Evolutionary conservation across 2,113 vertebrate genomes (phyloP).

Genomic region (Corythornis cristatus): DNA sequence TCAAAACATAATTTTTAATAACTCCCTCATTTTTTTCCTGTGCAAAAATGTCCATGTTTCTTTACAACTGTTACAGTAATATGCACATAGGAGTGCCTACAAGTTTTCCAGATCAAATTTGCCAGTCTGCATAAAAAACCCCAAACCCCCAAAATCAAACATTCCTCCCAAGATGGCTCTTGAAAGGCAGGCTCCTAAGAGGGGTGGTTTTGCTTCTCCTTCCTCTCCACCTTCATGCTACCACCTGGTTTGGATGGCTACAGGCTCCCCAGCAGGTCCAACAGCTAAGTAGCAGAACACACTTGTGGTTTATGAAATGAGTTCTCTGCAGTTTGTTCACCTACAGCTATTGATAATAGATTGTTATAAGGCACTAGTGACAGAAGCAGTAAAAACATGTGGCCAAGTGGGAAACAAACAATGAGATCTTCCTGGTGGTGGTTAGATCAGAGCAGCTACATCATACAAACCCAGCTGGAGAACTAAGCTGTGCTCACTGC

Average conservation of each 20-base stretch:
- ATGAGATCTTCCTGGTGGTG: not conserved
- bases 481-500: not conserved
- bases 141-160: not conserved
- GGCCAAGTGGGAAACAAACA: not conserved
- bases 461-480: not conserved
- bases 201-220: not conserved
- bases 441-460: not conserved
- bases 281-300: not conserved
- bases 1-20: not conserved
- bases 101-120: not conserved
- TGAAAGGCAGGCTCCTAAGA: not conserved
- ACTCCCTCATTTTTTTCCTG: not conserved
- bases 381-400: not conserved
- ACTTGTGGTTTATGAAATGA: not conserved
- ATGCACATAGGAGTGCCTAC: accelerated
- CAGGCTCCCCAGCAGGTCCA: not conserved
- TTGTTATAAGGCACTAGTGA: not conserved
- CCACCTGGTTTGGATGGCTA: not conserved
- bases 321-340: not conserved
- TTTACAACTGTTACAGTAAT: not conserved
- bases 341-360: not conserved
- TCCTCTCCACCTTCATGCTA: not conserved
- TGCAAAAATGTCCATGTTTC: not conserved
- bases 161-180: not conserved
- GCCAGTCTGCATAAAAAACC: not conserved